A percentile compares a stretch with the other conserved stretches of the same genome.
phyloP scores from a whole-genome alignment of 2,888 invertebrate genomes.

The Fragum sueziense region DNA sequence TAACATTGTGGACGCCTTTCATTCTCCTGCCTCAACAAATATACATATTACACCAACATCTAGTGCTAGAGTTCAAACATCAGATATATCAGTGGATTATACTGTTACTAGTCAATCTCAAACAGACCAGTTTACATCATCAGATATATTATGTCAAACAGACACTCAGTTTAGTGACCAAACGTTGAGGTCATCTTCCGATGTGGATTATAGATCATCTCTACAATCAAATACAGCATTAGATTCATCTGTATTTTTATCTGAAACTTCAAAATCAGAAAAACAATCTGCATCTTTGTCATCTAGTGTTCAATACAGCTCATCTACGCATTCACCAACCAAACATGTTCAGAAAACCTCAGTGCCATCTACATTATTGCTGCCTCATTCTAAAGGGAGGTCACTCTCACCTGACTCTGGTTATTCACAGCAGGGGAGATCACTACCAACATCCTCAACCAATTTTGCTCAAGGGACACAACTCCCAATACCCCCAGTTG shows the following conservation, averaged over 20 bases:
- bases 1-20: constrained; percentile 33
- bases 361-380: constrained; percentile 2
- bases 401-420: constrained; percentile 1
- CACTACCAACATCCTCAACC: constrained; percentile 16
- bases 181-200: neutral
- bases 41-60: neutral
- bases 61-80: neutral
- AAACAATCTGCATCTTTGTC: too few relatives aligned
- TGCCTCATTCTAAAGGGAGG: neutral
- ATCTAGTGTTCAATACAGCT: neutral
- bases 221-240: neutral
- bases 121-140: neutral
- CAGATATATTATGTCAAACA: neutral
- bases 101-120: neutral
- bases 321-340: neutral
- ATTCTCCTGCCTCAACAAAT: constrained; percentile 14
- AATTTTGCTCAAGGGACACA: constrained; percentile 9
- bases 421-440: constrained; percentile 19
- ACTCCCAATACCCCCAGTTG: constrained; percentile 50
- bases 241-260: neutral
- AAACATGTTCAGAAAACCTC: neutral
- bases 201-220: neutral
- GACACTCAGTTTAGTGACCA: neutral
- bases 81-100: neutral
- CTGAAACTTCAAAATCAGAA: neutral